Base-by-base conservation (phyloP, 2,888 invertebrate genomes). In the Tetramorium bicarinatum region DNA sequence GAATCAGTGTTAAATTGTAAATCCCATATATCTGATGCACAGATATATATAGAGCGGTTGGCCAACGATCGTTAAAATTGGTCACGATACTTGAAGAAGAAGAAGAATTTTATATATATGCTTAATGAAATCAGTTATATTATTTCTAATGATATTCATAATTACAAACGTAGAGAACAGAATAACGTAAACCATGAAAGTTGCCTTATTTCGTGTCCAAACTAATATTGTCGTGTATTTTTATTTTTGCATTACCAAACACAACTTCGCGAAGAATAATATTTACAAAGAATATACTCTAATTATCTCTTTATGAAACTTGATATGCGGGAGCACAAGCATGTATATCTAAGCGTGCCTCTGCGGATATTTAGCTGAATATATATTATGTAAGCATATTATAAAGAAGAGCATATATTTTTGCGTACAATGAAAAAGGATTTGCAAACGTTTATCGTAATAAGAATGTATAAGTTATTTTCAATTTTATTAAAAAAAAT, bases 241-340 rank as follows among this genome's bases (percentile, higher is more conserved):
- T 89, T 89, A 87, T 89, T 87, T 89, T 89, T 85, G 44, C 89
- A 87, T 69, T n/a, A 38, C 44, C 18, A 81, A 59, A 59, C 34
- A 62, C 34, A 29, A 47, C 34, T 71, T 67, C 9, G n/a, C 34
- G 49, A 66, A 69, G 49, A 72, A 61, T 75, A 44, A 11, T 38
- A 29, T 79, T 49, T 67, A 79, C n/a, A 71, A 64, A 49, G 38
- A 54, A 18, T 29, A 56, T 25, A 34, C 29, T 34, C 29, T 34
- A 66, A n/a, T 69, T 54, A 11, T 72, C 18, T 66, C 47, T 56
- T 21, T 72, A 21, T 18, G n/a, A 61, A 77, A 66, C 11, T 66
- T 44, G 49, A 64, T 67, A 66, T 49, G n/a, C n/a, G 18, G 29
- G 54, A 67, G 61, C 59, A 77, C 38, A 72, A 76, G 66, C 21